Evolutionary conservation across 2,888 invertebrate genomes (phyloP).

Genomic region (Chrysopilus asiliformis): DNA sequence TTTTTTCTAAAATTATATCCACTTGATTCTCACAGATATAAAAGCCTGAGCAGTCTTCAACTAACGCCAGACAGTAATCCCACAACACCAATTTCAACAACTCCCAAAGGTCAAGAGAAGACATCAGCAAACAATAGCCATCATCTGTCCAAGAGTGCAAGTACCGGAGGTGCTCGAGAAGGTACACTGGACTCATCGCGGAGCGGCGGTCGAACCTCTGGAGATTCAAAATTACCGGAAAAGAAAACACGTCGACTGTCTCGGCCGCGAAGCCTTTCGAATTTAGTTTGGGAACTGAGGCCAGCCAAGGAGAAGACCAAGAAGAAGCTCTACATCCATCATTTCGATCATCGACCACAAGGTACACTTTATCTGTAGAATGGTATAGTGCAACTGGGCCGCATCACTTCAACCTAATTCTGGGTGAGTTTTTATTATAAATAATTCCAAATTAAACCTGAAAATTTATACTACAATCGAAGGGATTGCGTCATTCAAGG

Average conservation of each 20-base stretch:
- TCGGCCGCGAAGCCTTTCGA: conserved; percentile 73
- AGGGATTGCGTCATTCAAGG: too few relatives aligned
- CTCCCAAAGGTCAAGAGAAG: conserved; percentile 28
- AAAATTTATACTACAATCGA: not conserved
- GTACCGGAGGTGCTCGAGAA: conserved; percentile 42
- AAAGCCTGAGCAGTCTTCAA: conserved; percentile 36
- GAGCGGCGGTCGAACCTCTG: conserved; percentile 74
- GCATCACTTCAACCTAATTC: too few relatives aligned
- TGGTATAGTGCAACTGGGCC: too few relatives aligned
- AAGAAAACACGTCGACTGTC: conserved; percentile 68
- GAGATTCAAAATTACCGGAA: conserved; percentile 75
- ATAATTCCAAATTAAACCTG: not conserved
- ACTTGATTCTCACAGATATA: too few relatives aligned
- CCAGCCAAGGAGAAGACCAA: conserved; percentile 37
- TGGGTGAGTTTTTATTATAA: too few relatives aligned
- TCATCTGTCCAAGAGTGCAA: conserved; percentile 23
- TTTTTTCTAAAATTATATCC: not conserved
- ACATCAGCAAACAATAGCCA: conserved; percentile 11
- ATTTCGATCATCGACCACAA: conserved; percentile 36
- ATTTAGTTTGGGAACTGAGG: conserved; percentile 67
- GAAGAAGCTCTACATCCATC: conserved; percentile 37
- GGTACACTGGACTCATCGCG: conserved; percentile 83
- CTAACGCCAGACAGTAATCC: conserved; percentile 33
- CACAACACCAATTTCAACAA: conserved; percentile 34
- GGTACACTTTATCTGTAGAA: conserved; percentile 35